Conservation (phyloP, 2,888 invertebrate genomes). For the Microctonus brassicae region DNA sequence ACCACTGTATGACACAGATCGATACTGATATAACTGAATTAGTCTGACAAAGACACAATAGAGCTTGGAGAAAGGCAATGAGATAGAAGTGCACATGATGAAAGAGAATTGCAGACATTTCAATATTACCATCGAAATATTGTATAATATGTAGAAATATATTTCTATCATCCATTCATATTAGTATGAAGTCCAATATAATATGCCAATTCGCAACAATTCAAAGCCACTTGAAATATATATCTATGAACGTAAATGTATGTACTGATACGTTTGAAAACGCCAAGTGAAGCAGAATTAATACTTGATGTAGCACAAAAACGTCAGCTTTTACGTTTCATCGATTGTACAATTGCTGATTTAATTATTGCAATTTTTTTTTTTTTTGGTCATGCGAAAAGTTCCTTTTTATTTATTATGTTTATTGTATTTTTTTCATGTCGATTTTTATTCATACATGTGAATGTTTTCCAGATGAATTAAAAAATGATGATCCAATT, state of each 20-base stretch:
- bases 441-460: not conserved
- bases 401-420: not conserved
- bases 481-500: not conserved
- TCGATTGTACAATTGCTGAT: not conserved
- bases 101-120: not conserved
- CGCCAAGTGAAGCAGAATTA: not conserved
- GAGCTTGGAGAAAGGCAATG: not conserved
- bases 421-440: not conserved
- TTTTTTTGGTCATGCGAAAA: not conserved
- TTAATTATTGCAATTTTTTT: not conserved
- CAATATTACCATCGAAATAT: not conserved
- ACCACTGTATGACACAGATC: no score
- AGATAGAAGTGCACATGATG: not conserved
- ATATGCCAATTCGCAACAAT: not conserved
- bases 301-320: not conserved
- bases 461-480: not conserved
- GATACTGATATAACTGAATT: constrained; percentile 58
- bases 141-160: no score
- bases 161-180: no score
- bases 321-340: not conserved
- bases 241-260: no score
- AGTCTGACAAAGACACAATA: constrained; percentile 36
- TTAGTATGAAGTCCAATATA: no score
- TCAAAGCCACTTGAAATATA: not conserved
- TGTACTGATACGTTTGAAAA: not conserved